These are phyloP conservation scores for Mus caroli DNA, from an alignment of 2,797 vertebrate species.

Conservation along the genomic window DNA sequence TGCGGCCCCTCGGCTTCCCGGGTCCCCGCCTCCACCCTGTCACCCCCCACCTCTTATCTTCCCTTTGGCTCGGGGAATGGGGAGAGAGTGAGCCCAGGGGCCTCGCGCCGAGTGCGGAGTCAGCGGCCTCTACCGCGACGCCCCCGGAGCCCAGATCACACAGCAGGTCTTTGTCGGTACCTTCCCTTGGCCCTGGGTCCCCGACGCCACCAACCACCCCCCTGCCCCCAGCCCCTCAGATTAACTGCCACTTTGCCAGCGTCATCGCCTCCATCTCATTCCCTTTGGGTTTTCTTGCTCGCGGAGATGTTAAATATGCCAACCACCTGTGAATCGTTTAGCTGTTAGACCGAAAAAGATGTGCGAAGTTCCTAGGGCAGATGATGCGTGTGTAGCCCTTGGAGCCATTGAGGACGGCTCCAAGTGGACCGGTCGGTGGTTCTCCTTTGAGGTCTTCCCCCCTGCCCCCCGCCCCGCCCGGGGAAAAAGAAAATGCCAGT, in stretches of 20 bases:
- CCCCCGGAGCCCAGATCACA: background rate
- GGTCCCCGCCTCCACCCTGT: background rate
- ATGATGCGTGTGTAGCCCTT: background rate
- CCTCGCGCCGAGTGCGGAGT: background rate
- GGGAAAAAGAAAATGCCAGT: background rate
- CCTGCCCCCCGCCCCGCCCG: too few species aligned
- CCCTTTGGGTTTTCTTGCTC: background rate
- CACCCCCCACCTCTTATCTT: background rate
- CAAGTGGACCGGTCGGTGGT: background rate
- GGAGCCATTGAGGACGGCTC: background rate
- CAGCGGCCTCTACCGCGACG: background rate
- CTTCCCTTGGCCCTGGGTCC: background rate
- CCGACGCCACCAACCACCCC: background rate
- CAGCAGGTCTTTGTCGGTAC: background rate
- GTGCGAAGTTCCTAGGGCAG: conserved; percentile 59
- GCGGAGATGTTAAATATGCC: conserved; percentile 38
- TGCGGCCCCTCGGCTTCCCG: background rate
- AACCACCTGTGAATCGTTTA: conserved; percentile 79
- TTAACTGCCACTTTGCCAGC: background rate
- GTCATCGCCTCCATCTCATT: background rate
- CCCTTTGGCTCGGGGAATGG: background rate
- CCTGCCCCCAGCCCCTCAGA: background rate
- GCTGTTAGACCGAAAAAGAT: conserved; percentile 37
- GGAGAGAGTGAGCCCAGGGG: background rate
- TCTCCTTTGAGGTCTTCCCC: background rate